Evolutionary conservation across 2,888 invertebrate species (phyloP), one percentile per base, ranked within the genome.

Genomic region (Lymantria monacha): DNA sequence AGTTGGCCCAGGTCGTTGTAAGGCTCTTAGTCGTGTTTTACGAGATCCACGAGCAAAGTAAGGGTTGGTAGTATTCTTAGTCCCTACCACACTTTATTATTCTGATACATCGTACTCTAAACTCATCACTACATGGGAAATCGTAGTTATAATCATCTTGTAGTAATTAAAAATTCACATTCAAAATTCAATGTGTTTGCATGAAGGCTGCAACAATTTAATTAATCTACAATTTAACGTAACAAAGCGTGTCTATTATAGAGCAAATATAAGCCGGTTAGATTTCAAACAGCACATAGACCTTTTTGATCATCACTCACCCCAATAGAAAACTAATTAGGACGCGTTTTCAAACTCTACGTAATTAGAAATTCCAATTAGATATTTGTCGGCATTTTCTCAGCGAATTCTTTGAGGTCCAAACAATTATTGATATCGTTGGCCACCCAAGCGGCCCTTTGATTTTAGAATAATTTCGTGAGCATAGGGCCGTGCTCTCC

Each of bases 351-450:
- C 70, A 70, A 73, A 76, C 74, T 83, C 83, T 87, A 49, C 53
- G 53, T 53, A 87, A 88, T 89, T 87, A 85, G 78, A 86, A 87
- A 89, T 90, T 89, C 90, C 89, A 88, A 87, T 89, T 87, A 87
- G 85, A 87, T 87, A 85, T 88, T 87, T 82, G 75, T 76, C 73
- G 74, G 72, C 72, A 72, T 75, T 76, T 75, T 79, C 79, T 79
- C 63, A 53, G 57, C 67, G 75, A 76, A 85, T 83, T 81, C 81
- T 78, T 74, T 70, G 74, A 79, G 79, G 82, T 81, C 79, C 79
- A 75, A 82, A 79, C 81, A 85, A 86, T 85, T 76, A 86, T 88
- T 86, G 86, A 86, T 88, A 82, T 85, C 79, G 79, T 74, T 69
- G 82, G 77, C 80, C 83, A 81, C 72, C 81, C 81, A 80, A 79